phyloP scores from a whole-genome alignment of 2,797 vertebrate species.

The Tragopan temminckii region DNA sequence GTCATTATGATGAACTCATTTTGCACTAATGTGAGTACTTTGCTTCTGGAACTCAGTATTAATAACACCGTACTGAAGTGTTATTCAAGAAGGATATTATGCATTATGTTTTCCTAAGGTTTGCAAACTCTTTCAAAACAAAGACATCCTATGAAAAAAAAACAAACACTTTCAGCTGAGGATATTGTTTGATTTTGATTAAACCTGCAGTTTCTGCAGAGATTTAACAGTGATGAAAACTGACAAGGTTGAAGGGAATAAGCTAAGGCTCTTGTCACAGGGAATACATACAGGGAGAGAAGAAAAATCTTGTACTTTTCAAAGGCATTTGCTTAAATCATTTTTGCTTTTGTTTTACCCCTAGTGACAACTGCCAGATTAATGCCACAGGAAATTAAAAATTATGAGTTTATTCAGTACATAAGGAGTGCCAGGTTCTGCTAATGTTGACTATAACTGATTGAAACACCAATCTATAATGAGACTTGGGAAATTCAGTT shows the following conservation, averaged over 20 bases:
- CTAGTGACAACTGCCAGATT: constrained; percentile 25
- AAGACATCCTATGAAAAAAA: background rate
- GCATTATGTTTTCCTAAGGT: background rate
- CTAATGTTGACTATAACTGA: background rate
- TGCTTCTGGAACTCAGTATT: constrained; percentile 7
- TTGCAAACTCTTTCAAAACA: constrained; percentile 30
- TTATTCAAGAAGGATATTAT: background rate
- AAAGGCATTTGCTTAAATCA: background rate
- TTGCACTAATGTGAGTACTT: constrained; percentile 13
- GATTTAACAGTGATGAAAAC: constrained; percentile 53
- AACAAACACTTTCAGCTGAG: background rate
- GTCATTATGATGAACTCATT: constrained; percentile 62
- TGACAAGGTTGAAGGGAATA: constrained; percentile 51
- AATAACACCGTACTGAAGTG: background rate
- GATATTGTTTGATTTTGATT: background rate
- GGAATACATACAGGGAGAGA: background rate
- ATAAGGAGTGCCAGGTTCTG: background rate
- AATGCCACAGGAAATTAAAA: constrained; percentile 49
- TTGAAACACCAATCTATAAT: background rate
- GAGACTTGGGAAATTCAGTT: background rate
- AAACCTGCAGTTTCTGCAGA: constrained; percentile 27
- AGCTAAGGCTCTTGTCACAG: background rate
- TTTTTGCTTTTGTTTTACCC: constrained; percentile 47
- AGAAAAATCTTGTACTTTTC: constrained; percentile 7
- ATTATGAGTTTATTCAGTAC: background rate